Conservation (phyloP, 2,797 vertebrate genomes). For the Oryzias sinensis region DNA sequence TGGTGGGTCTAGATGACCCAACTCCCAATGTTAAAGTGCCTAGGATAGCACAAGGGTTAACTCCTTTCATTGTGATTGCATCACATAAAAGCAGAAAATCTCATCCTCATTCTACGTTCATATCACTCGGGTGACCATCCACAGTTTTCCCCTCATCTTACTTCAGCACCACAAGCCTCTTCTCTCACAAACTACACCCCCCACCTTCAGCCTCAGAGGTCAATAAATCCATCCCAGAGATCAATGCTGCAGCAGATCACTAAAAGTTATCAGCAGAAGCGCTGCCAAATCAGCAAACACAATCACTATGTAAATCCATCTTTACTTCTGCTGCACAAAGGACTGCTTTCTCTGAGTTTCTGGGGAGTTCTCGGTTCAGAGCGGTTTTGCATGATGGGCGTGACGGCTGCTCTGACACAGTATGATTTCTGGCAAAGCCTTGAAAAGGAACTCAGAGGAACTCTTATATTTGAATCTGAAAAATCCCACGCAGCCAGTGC, state of each 20-base stretch:
- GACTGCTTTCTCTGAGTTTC: slow-evolving; percentile 30
- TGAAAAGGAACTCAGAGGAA: slow-evolving; percentile 26
- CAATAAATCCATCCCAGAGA: slow-evolving; percentile 83
- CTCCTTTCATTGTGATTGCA: slow-evolving; percentile 39
- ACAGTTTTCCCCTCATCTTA: slow-evolving; percentile 62
- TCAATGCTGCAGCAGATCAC: slow-evolving; percentile 81
- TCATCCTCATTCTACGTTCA: slow-evolving; percentile 61
- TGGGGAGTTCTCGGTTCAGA: slow-evolving; percentile 20
- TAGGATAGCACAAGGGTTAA: neutral
- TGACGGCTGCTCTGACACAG: slow-evolving; percentile 23
- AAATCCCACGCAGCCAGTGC: slow-evolving; percentile 20
- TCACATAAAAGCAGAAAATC: slow-evolving; percentile 47
- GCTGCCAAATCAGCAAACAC: slow-evolving; percentile 82
- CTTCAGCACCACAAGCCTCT: slow-evolving; percentile 29
- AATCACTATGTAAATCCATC: slow-evolving; percentile 86
- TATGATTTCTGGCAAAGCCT: no score
- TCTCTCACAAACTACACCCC: slow-evolving; percentile 48
- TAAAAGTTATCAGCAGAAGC: slow-evolving; percentile 85
- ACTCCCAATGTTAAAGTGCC: no score
- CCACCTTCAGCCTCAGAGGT: slow-evolving; percentile 62
- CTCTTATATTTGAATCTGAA: slow-evolving; percentile 8
- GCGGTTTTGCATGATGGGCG: slow-evolving; percentile 35
- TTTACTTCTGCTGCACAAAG: slow-evolving; percentile 66
- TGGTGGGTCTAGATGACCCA: no score
- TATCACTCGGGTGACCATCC: slow-evolving; percentile 51